Evolutionary conservation across 2,797 vertebrate species (phyloP).

Genomic region (Fratercula arctica): DNA sequence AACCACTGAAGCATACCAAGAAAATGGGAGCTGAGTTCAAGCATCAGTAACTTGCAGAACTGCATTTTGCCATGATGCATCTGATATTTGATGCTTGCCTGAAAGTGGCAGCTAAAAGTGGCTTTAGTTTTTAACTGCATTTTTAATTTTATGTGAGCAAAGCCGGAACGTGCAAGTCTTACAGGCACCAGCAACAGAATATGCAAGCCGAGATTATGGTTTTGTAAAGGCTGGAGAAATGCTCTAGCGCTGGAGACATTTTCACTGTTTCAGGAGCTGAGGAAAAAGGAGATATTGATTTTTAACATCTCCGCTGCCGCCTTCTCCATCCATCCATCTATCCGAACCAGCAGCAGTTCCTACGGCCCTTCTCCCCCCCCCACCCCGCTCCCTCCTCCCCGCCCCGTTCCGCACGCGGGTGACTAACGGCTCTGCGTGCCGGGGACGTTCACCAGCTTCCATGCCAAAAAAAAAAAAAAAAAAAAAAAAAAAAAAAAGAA

Average conservation of each 20-base stretch:
- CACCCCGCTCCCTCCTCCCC: background rate
- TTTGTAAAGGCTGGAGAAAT: background rate
- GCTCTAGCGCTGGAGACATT: background rate
- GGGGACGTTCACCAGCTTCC: background rate
- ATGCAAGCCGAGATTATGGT: background rate
- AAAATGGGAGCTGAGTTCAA: background rate
- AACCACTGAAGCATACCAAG: background rate
- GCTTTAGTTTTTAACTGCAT: background rate
- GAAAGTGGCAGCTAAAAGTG: background rate
- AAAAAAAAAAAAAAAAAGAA: background rate
- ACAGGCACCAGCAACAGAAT: background rate
- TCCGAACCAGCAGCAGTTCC: background rate
- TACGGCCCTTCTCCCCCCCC: background rate
- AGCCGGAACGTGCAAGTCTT: background rate
- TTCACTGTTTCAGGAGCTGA: background rate
- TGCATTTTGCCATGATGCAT: background rate
- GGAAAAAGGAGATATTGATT: background rate
- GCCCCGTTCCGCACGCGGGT: background rate
- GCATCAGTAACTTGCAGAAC: background rate
- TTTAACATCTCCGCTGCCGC: background rate
- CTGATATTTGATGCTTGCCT: background rate
- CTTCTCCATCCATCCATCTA: background rate
- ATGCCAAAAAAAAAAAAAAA: background rate
- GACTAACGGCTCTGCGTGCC: background rate
- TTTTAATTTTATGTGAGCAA: background rate